Conservation (phyloP, 2,113 vertebrate species). For the Nematolebias whitei region DNA sequence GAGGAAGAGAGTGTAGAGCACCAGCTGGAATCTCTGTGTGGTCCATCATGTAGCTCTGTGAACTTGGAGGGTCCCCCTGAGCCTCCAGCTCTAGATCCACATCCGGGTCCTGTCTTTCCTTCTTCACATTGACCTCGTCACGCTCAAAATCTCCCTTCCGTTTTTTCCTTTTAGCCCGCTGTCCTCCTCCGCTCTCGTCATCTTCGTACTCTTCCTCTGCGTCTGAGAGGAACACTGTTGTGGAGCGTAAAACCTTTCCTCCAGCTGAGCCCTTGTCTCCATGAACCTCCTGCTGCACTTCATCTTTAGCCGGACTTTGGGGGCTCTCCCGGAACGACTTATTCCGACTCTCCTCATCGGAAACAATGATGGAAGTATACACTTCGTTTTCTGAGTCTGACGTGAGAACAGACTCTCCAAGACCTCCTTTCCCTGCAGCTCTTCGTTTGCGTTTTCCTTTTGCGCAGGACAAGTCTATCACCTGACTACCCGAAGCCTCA, state of each 20-base stretch:
- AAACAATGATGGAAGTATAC: constrained; percentile 82
- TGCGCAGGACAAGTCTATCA: constrained; percentile 76
- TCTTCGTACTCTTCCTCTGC: constrained; percentile 82
- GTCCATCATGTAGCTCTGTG: constrained; percentile 59
- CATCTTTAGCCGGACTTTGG: constrained; percentile 70
- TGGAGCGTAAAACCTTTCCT: constrained; percentile 81
- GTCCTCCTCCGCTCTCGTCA: constrained; percentile 64
- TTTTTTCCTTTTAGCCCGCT: constrained; percentile 68
- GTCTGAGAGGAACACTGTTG: constrained; percentile 82
- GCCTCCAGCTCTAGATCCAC: constrained; percentile 80
- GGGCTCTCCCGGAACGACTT: constrained; percentile 66
- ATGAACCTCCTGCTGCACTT: constrained; percentile 53
- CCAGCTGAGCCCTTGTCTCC: constrained; percentile 66
- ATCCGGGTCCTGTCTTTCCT: constrained; percentile 75
- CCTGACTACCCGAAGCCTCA: constrained; percentile 63
- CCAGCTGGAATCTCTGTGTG: constrained; percentile 56
- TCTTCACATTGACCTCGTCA: constrained; percentile 75
- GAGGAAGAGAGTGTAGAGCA: constrained; percentile 75
- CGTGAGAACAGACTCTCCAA: constrained; percentile 73
- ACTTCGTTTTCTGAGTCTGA: constrained; percentile 82
- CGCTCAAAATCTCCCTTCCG: constrained; percentile 67
- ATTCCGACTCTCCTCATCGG: constrained; percentile 80
- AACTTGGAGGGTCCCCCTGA: constrained; percentile 77
- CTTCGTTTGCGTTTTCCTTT: constrained; percentile 62
- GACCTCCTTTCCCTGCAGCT: constrained; percentile 53